A percentile compares a stretch with the other conserved stretches of the same genome.
These are phyloP conservation scores for Xyrichtys novacula DNA, from an alignment of 2,797 vertebrate species.

Conservation along the genomic window DNA sequence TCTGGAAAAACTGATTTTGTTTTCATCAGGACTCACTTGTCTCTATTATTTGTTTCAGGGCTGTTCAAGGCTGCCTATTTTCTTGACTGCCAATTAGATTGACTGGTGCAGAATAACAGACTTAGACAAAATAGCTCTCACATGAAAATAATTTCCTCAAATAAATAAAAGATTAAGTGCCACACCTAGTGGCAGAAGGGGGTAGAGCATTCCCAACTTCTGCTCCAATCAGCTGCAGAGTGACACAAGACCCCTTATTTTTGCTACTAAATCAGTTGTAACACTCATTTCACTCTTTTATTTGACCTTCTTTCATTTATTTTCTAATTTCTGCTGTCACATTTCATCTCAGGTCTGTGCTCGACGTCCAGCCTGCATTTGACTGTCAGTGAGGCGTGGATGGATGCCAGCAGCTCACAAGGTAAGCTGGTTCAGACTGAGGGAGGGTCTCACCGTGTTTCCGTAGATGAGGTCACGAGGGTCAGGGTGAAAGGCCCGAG, in stretches of 20 bases:
- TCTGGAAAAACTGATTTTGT: neutral
- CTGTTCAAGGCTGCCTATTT: neutral
- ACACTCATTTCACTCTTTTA: too few species aligned
- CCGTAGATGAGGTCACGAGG: conserved; percentile 34
- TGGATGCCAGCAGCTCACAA: conserved; percentile 31
- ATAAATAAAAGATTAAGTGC: conserved; percentile 89
- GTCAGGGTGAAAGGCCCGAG: conserved; percentile 38
- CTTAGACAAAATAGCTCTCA: conserved; percentile 4
- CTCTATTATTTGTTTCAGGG: neutral
- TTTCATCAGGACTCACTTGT: too few species aligned
- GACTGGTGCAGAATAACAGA: neutral
- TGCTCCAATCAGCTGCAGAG: conserved; percentile 15
- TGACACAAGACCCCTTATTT: neutral
- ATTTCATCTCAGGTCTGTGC: conserved; percentile 9
- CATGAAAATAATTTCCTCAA: conserved; percentile 67
- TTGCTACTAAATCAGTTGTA: too few species aligned
- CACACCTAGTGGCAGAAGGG: conserved; percentile 88
- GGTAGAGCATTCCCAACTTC: conserved; percentile 78
- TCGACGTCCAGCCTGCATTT: conserved; percentile 42
- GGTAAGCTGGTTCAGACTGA: conserved; percentile 28
- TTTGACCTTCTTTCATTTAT: neutral
- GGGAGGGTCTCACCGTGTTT: conserved; percentile 25
- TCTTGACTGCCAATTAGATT: conserved; percentile 4
- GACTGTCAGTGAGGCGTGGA: conserved; percentile 52
- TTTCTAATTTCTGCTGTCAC: neutral